Percentiles rank a stretch among this genome's conserved stretches.
phyloP scores from a whole-genome alignment of 2,113 vertebrate species.

The Hassar affinis region DNA sequence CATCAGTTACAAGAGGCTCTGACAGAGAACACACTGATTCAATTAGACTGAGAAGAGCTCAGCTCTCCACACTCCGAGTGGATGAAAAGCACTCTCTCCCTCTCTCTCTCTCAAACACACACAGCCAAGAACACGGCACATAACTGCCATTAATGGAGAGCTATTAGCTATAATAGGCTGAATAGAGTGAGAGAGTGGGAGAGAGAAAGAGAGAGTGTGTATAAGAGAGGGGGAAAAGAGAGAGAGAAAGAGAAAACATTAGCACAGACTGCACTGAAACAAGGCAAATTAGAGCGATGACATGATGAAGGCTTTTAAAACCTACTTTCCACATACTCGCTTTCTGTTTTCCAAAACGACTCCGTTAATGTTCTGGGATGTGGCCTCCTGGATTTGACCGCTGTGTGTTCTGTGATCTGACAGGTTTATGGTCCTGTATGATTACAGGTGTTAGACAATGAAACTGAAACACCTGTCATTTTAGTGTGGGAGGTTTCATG shows the following conservation, averaged over 20 bases:
- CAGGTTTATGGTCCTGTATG: no score
- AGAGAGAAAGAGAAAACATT: neutral
- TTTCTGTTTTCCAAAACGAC: neutral
- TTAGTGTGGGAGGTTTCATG: no score
- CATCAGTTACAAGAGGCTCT: slow-evolving; percentile 14
- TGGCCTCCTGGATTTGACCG: neutral
- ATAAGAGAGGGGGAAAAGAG: no score
- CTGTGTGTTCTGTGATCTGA: no score
- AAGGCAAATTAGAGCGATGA: slow-evolving; percentile 17
- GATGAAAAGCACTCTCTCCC: slow-evolving; percentile 5
- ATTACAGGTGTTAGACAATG: no score
- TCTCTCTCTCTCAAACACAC: slow-evolving; percentile 1
- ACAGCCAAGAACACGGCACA: slow-evolving; percentile 22
- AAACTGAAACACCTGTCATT: no score
- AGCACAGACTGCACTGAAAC: neutral
- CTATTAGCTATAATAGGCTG: slow-evolving; percentile 33
- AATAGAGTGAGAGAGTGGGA: slow-evolving; percentile 6
- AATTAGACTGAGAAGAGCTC: slow-evolving; percentile 32
- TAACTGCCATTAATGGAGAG: slow-evolving; percentile 29
- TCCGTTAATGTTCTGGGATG: neutral
- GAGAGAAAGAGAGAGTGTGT: no score
- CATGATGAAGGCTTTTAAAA: slow-evolving; percentile 1
- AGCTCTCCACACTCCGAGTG: slow-evolving; percentile 17
- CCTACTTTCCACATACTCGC: neutral
- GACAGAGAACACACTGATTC: slow-evolving; percentile 32